phyloP scores from a whole-genome alignment of 2,888 invertebrate species.

The Stratiomys singularior region DNA sequence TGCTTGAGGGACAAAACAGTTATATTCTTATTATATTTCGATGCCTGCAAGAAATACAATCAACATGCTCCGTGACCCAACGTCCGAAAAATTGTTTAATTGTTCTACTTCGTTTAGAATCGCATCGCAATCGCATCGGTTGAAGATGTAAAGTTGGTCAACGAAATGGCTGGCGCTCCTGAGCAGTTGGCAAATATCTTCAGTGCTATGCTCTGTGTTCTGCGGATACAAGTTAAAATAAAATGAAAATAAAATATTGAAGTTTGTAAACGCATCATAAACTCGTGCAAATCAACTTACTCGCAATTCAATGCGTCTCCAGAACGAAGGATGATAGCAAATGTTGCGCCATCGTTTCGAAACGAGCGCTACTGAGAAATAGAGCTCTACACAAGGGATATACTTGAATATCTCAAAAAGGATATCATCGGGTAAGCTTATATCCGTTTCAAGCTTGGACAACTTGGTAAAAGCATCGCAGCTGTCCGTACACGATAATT shows the following conservation, averaged over 20 bases:
- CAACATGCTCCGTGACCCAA: not conserved
- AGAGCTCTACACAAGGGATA: slow-evolving; percentile 43
- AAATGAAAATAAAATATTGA: not conserved
- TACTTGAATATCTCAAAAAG: slow-evolving; percentile 49
- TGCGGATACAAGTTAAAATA: not conserved
- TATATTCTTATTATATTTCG: slow-evolving; percentile 47
- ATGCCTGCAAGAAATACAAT: slow-evolving; percentile 39
- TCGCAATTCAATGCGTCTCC: slow-evolving; percentile 42
- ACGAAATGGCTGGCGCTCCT: slow-evolving; percentile 14
- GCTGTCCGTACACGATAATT: slow-evolving; percentile 33
- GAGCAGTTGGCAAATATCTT: slow-evolving; percentile 37
- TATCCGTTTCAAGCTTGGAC: slow-evolving; percentile 26
- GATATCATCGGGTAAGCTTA: slow-evolving; percentile 47
- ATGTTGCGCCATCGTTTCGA: slow-evolving; percentile 45
- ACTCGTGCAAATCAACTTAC: slow-evolving; percentile 36
- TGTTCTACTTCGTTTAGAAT: slow-evolving; percentile 45
- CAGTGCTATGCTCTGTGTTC: slow-evolving; percentile 23
- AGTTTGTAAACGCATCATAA: not conserved
- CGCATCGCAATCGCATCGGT: slow-evolving; percentile 46
- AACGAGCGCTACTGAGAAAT: slow-evolving; percentile 36
- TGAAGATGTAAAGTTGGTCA: slow-evolving; percentile 36
- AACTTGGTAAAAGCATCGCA: slow-evolving; percentile 26
- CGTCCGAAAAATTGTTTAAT: not conserved
- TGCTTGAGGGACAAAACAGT: slow-evolving; percentile 41
- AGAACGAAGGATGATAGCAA: slow-evolving; percentile 36